Conservation (phyloP, 92 coral and sea anemone species). For the Umimayanthus kanabou region DNA sequence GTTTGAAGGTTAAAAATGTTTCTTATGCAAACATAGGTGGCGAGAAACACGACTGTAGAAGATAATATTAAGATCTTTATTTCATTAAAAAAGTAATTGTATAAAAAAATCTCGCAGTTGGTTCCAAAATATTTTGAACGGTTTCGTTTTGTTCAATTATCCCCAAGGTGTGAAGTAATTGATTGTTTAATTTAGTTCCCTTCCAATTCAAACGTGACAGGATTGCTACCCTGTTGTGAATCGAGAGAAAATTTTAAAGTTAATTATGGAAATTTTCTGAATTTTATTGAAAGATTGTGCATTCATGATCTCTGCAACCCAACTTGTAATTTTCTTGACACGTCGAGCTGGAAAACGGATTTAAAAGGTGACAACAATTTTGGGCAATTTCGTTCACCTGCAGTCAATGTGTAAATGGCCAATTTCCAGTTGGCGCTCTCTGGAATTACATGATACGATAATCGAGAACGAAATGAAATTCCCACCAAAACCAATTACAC, state of each 20-base stretch:
- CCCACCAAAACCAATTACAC: not conserved
- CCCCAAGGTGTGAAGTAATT: conserved; percentile 34
- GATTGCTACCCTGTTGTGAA: not conserved
- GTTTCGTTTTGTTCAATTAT: conserved; percentile 29
- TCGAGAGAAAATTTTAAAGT: not conserved
- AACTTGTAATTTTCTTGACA: not conserved
- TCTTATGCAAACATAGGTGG: not conserved
- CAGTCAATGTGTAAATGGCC: not conserved
- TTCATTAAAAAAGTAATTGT: conserved; percentile 2
- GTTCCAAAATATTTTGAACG: conserved; percentile 2
- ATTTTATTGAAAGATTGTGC: not conserved
- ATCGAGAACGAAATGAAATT: not conserved
- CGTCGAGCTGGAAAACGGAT: not conserved
- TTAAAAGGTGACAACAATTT: not conserved
- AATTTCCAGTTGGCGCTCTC: not conserved
- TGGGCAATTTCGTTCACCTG: not conserved
- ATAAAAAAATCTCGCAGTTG: not conserved
- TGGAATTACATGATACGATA: not conserved
- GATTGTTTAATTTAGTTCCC: not conserved
- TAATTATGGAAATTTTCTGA: not conserved
- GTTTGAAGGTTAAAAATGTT: not conserved
- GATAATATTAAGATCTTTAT: not conserved
- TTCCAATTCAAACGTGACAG: not conserved
- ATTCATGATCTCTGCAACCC: not conserved
- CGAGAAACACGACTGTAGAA: not conserved